Base-by-base conservation (phyloP, 2,888 invertebrate species). In the Diloba caeruleocephala region DNA sequence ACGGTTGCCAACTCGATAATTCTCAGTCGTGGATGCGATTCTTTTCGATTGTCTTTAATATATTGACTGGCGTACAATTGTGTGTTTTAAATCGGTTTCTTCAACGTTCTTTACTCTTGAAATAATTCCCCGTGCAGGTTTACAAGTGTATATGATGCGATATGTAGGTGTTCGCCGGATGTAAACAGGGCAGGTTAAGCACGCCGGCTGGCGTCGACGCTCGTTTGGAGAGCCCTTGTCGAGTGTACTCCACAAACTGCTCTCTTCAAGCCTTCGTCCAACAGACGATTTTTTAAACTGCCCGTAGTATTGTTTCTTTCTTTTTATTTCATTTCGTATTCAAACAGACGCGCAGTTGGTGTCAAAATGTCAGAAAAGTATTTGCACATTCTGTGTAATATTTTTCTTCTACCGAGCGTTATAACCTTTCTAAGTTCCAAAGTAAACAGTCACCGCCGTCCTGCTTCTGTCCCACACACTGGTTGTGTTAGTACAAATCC, bases 1-100 rank as follows among this genome's bases (percentile, higher is more conserved):
- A 88, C 87, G 81, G 86, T 81, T 90, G 89, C 90, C 89, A 89
- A 89, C 82, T 82, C 87, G 86, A 88, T 88, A 87, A 90, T 84
- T 76, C 78, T 71, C 71, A 76, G 77, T 79, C 79, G 70, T 74
- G 78, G 68, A 73, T 76, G 71, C 78, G 78, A 81, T 83, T 76
- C 79, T 69, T 76, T 81, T 75, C 76, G 84, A 86, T 85, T 82
- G 79, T 71, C 69, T 79, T 77, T 81, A 84, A 86, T 88, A 88
- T 88, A 88, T 88, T 80, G 70, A 71, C 64, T 61, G 71, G 75
- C 67, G 70, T 80, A 79, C 74, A 76, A 77, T 76, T 72, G 69
- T 70, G 41, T 60, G 66, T 77, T 67, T 49, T 36, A 32, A 34
- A 49, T 41, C n/a, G 32, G 36, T 34, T 63, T 2, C 31, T 42